phyloP scores from a whole-genome alignment of 1,140 invertebrate species.

The Drosophila ohnishii region DNA sequence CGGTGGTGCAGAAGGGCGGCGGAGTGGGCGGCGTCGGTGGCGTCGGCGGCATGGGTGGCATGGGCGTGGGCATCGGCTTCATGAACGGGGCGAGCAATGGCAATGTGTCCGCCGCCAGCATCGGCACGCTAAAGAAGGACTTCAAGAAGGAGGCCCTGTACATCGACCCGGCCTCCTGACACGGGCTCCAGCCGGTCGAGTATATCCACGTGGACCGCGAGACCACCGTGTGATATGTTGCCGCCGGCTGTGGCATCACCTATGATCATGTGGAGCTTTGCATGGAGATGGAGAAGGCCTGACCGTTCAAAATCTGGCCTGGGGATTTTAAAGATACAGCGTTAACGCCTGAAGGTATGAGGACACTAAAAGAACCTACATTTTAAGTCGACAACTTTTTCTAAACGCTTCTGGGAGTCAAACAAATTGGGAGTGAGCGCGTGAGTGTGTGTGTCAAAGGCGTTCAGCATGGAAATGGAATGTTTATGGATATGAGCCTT shows the following conservation, averaged over 20 bases:
- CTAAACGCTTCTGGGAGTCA: slow-evolving; percentile 65
- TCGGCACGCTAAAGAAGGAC: slow-evolving; percentile 82
- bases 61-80: slow-evolving; percentile 79
- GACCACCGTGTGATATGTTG: slow-evolving; percentile 90
- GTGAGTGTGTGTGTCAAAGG: slow-evolving; percentile 38
- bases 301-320: slow-evolving; percentile 66
- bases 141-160: slow-evolving; percentile 85
- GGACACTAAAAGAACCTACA: slow-evolving; percentile 53
- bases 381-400: slow-evolving; percentile 67
- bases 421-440: slow-evolving; percentile 18
- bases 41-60: slow-evolving; percentile 59
- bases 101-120: slow-evolving; percentile 70
- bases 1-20: slow-evolving; percentile 84
- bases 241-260: slow-evolving; percentile 66
- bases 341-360: slow-evolving; percentile 46
- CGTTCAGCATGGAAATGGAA: background rate
- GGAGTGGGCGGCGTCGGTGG: slow-evolving; percentile 70
- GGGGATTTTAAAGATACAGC: slow-evolving; percentile 71
- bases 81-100: slow-evolving; percentile 80
- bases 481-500: background rate
- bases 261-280: slow-evolving; percentile 69
- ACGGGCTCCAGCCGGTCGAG: slow-evolving; percentile 92
- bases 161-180: slow-evolving; percentile 89
- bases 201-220: slow-evolving; percentile 94
- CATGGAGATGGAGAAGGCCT: slow-evolving; percentile 56